phyloP scores from a whole-genome alignment of 2,113 vertebrate species.

The Ciconia stormi region DNA sequence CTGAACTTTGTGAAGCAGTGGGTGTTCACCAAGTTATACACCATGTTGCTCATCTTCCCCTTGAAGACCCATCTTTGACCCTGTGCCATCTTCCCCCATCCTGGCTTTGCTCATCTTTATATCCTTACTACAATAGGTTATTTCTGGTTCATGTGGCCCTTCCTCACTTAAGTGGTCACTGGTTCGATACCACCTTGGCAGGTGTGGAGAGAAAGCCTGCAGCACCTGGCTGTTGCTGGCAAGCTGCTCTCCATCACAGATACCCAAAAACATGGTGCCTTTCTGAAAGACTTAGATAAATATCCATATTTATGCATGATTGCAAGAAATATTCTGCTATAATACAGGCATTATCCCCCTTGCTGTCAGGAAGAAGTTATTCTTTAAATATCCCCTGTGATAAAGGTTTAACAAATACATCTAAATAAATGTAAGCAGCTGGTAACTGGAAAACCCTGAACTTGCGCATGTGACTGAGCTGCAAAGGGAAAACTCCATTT shows the following conservation, averaged over 20 bases:
- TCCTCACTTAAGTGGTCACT: neutral
- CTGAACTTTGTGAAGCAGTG: neutral
- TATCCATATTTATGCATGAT: neutral
- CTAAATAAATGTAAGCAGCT: neutral
- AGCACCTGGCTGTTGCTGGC: neutral
- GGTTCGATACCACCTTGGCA: neutral
- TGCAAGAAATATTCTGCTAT: neutral
- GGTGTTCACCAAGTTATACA: accelerated
- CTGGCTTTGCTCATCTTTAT: neutral
- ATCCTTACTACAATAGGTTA: accelerated
- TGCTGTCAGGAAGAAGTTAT: neutral
- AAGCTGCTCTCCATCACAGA: neutral
- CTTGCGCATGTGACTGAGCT: neutral
- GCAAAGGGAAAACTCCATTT: neutral
- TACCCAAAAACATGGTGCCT: accelerated
- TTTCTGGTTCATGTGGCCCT: neutral
- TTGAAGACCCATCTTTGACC: neutral
- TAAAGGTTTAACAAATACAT: neutral
- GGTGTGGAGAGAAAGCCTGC: neutral
- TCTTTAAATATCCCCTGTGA: neutral
- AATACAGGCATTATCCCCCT: neutral
- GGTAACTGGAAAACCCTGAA: constrained; percentile 4
- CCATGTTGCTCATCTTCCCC: neutral
- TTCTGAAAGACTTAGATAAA: neutral
- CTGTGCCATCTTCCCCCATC: neutral